phyloP scores from a whole-genome alignment of 2,797 vertebrate genomes.

The Poeciliopsis presidionis region DNA sequence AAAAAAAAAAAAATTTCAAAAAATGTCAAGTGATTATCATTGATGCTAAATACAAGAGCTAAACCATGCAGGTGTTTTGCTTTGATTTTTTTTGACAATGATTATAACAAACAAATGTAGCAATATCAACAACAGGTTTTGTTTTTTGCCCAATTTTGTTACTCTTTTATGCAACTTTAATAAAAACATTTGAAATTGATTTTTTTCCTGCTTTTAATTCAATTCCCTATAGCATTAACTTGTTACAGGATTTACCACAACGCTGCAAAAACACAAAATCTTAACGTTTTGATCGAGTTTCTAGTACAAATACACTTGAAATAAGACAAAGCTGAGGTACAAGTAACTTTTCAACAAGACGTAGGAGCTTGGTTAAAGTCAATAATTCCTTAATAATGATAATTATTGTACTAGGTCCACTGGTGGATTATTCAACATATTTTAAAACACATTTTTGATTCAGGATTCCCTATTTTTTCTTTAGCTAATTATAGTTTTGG shows the following conservation, averaged over 20 bases:
- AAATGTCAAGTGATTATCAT: constrained; percentile 58
- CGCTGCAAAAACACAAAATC: neutral
- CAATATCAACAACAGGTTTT: constrained; percentile 83
- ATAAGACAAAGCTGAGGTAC: too few species aligned
- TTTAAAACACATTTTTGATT: too few species aligned
- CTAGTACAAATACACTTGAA: too few species aligned
- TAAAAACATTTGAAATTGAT: constrained; percentile 80
- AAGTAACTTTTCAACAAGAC: too few species aligned
- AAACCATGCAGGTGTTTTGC: constrained; percentile 36
- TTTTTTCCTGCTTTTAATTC: neutral
- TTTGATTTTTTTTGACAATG: constrained; percentile 55
- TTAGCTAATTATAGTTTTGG: too few species aligned
- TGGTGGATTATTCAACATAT: too few species aligned
- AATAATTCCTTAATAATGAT: too few species aligned
- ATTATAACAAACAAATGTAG: constrained; percentile 79
- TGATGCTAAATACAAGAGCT: constrained; percentile 68
- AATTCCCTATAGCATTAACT: neutral
- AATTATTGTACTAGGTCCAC: too few species aligned
- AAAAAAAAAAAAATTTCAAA: constrained; percentile 44
- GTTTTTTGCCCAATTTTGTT: constrained; percentile 84
- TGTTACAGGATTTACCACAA: neutral
- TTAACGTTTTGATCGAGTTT: neutral
- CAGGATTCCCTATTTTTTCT: too few species aligned
- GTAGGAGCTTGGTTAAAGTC: too few species aligned
- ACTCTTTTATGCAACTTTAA: constrained; percentile 89